A percentile compares a stretch with the other conserved stretches of the same genome.
phyloP scores from a whole-genome alignment of 2,888 invertebrate genomes.

The Ganaspis brasiliensis region DNA sequence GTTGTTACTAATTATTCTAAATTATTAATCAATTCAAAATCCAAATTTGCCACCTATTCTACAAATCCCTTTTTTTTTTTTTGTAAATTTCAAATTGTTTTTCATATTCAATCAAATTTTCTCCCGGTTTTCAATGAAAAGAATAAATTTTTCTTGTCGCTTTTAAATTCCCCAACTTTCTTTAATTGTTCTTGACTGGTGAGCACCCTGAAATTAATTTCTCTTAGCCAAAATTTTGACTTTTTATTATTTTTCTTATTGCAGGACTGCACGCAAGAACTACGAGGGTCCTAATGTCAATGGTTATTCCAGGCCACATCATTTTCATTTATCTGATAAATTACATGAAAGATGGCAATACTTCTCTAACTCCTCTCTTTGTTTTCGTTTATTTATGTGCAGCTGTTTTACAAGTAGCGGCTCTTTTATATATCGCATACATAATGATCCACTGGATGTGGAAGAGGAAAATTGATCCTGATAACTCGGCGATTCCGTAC shows the following conservation, averaged over 20 bases:
- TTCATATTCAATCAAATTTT: too few species aligned
- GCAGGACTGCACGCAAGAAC: conserved; percentile 85
- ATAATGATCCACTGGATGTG: conserved; percentile 86
- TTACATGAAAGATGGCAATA: conserved; percentile 86
- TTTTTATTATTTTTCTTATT: conserved; percentile 50
- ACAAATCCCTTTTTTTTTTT: too few species aligned
- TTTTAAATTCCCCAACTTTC: too few species aligned
- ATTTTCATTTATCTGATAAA: conserved; percentile 88
- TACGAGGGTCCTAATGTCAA: conserved; percentile 86
- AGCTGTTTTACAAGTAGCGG: conserved; percentile 83
- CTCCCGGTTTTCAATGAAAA: too few species aligned
- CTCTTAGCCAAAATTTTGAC: not conserved
- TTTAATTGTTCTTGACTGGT: too few species aligned
- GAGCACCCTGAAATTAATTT: not conserved
- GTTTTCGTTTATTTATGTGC: conserved; percentile 86
- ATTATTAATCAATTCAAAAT: too few species aligned
- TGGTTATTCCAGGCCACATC: conserved; percentile 90
- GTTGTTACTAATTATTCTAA: too few species aligned
- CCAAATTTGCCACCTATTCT: too few species aligned
- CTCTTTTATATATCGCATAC: conserved; percentile 85
- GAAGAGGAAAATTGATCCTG: conserved; percentile 86
- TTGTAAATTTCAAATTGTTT: too few species aligned
- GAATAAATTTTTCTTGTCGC: too few species aligned
- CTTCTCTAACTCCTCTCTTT: conserved; percentile 86
- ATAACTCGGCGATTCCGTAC: conserved; percentile 90